Base-by-base conservation (phyloP, 2,113 vertebrate genomes). In the Nymphicus hollandicus region DNA sequence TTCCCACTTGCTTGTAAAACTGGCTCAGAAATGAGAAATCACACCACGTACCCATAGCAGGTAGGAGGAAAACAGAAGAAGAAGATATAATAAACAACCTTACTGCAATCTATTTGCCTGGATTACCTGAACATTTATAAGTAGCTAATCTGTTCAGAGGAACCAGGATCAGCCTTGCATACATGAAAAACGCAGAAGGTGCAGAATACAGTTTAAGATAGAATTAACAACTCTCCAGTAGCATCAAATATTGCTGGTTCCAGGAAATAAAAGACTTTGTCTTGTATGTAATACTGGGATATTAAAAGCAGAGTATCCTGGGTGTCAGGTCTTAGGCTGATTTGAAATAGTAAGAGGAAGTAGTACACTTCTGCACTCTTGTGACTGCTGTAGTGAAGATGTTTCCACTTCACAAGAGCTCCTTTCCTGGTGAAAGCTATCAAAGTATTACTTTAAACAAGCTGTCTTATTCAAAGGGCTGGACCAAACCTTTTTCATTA, bases 91-190 rank as follows among this genome's bases (percentile, higher is more conserved):
- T 49, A 81, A 95, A 44, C 60, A 90, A n/a, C 55, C 56, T 44
- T 61, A 68, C 39, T 1, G 15, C 65, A 91, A 86, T 86, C 69
- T 79, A 71, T 92, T 91, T 96, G 88, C 82, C 81, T 92, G 90
- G 72, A 80, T 95, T 95, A 90, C 76, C 70, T 81, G 86, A 88
- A 83, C 83, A 43, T 68, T 95, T 94, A 52, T 35, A 92, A 95
- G 82, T 83, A 92, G 81, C 72, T 90, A 88, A 93, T 88, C 90
- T 90, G 46, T 78, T 88, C 72, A 52, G 79, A 95, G 43, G 37
- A 88, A 60, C 13, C 44, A 72, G 66, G 81, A 79, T 82, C 73
- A 83, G 66, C 41, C 74, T 82, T 82, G 77, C 8, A 33, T 33
- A 53, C 39, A 46, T 92, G 53, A 91, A 89, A 95, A 95, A 85